Conservation (phyloP, 2,888 invertebrate species). For the Monopis laevigella region DNA sequence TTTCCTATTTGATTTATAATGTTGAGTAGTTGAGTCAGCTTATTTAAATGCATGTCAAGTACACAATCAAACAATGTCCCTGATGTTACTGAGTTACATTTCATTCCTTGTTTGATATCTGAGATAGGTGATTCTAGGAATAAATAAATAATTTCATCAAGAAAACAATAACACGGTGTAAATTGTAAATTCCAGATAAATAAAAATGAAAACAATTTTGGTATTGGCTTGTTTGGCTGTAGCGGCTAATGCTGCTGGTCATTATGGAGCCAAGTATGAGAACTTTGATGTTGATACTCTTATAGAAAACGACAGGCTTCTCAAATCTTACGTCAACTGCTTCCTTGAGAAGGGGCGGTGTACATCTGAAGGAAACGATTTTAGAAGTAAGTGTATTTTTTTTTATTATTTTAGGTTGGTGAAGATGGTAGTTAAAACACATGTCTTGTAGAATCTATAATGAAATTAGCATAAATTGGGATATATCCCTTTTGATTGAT, state of each 20-base stretch:
- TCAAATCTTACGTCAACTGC: slow-evolving; percentile 78
- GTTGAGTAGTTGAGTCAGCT: too few relatives aligned
- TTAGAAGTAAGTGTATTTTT: slow-evolving; percentile 81
- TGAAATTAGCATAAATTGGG: too few relatives aligned
- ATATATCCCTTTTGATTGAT: too few relatives aligned
- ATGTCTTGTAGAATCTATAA: too few relatives aligned
- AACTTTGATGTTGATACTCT: slow-evolving; percentile 78
- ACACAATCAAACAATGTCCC: neutral
- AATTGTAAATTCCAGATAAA: neutral
- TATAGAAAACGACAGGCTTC: slow-evolving; percentile 72
- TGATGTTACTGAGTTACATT: slow-evolving; percentile 17
- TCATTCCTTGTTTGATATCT: slow-evolving; percentile 30
- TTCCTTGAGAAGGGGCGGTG: slow-evolving; percentile 74
- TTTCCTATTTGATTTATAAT: too few relatives aligned
- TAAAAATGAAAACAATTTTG: slow-evolving; percentile 3
- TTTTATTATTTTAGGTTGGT: too few relatives aligned
- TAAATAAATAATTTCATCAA: too few relatives aligned
- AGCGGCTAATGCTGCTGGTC: slow-evolving; percentile 44
- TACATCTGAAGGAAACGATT: slow-evolving; percentile 75
- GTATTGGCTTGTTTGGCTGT: slow-evolving; percentile 28
- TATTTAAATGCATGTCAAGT: slow-evolving; percentile 9
- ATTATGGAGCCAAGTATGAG: slow-evolving; percentile 76
- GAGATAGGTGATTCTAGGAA: slow-evolving; percentile 8
- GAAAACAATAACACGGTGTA: neutral
- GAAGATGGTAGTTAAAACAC: too few relatives aligned